Percentiles rank a stretch among this genome's conserved stretches.
Conservation (phyloP, 1,140 invertebrate genomes). For the Triops longicaudatus region DNA sequence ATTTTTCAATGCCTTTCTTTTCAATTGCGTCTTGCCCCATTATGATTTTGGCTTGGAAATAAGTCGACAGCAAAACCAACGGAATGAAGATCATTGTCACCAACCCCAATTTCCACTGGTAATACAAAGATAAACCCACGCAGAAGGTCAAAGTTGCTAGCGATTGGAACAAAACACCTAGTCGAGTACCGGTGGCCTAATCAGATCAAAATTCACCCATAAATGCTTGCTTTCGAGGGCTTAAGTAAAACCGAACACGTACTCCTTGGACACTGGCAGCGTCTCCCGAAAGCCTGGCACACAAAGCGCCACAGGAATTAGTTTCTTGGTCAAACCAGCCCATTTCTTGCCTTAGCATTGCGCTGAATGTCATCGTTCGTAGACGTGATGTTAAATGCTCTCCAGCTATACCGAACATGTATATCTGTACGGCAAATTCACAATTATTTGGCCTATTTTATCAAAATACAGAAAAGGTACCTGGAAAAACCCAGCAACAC, state of each 20-base stretch:
- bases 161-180: constrained; percentile 69
- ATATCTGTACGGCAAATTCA: constrained; percentile 39
- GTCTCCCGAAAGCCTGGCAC: constrained; percentile 65
- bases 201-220: no score
- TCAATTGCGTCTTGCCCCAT: constrained; percentile 54
- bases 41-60: constrained; percentile 62
- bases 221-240: no score
- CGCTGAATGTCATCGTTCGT: constrained; percentile 53
- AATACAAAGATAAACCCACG: constrained; percentile 62
- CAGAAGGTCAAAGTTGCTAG: constrained; percentile 61
- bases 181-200: constrained; percentile 66
- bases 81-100: constrained; percentile 68
- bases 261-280: constrained; percentile 71
- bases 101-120: constrained; percentile 71
- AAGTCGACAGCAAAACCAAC: constrained; percentile 62
- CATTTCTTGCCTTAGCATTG: constrained; percentile 72
- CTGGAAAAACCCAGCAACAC: constrained; percentile 54
- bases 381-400: constrained; percentile 60
- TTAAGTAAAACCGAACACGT: background rate
- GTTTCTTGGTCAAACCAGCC: constrained; percentile 67
- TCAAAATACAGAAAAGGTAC: constrained; percentile 36
- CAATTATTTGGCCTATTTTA: background rate
- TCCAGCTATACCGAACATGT: constrained; percentile 63
- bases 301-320: constrained; percentile 69
- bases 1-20: constrained; percentile 52